Evolutionary conservation across 2,888 invertebrate species (phyloP).

Genomic region (Corythucha ciliata): DNA sequence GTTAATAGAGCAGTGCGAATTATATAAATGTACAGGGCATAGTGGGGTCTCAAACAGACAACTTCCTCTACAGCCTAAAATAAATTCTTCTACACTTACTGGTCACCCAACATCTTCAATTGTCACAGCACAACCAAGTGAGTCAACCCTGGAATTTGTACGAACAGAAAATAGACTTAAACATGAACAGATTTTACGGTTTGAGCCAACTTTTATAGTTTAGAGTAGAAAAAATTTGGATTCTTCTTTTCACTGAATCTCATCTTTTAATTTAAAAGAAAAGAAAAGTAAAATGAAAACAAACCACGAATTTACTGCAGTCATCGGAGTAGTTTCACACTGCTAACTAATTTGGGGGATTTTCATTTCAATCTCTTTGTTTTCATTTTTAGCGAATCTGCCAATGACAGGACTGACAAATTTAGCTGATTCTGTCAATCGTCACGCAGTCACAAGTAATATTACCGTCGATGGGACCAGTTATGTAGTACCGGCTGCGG

Average conservation of each 20-base stretch:
- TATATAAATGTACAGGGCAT: constrained; percentile 18
- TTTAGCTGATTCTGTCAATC: constrained; percentile 28
- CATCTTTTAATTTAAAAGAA: neutral
- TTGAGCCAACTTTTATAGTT: too few relatives aligned
- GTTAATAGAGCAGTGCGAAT: too few relatives aligned
- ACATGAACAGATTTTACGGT: too few relatives aligned
- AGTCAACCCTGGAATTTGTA: constrained; percentile 15
- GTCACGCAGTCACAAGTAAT: constrained; percentile 27
- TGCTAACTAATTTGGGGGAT: too few relatives aligned
- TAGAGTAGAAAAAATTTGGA: too few relatives aligned
- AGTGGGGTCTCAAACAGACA: constrained; percentile 24
- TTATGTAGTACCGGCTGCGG: constrained; percentile 28
- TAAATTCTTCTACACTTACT: constrained; percentile 23
- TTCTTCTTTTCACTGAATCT: neutral
- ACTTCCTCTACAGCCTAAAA: constrained; percentile 29
- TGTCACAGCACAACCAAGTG: constrained; percentile 26
- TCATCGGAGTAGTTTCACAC: too few relatives aligned
- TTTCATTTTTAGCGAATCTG: constrained; percentile 26
- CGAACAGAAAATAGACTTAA: constrained; percentile 3
- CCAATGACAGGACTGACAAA: constrained; percentile 27
- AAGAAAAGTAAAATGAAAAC: too few relatives aligned
- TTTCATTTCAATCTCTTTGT: neutral
- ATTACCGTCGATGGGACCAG: constrained; percentile 27
- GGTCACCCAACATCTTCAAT: constrained; percentile 22
- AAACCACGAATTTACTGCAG: too few relatives aligned